Evolutionary conservation across 2,797 vertebrate species (phyloP).

Genomic region (Thamnophis elegans): DNA sequence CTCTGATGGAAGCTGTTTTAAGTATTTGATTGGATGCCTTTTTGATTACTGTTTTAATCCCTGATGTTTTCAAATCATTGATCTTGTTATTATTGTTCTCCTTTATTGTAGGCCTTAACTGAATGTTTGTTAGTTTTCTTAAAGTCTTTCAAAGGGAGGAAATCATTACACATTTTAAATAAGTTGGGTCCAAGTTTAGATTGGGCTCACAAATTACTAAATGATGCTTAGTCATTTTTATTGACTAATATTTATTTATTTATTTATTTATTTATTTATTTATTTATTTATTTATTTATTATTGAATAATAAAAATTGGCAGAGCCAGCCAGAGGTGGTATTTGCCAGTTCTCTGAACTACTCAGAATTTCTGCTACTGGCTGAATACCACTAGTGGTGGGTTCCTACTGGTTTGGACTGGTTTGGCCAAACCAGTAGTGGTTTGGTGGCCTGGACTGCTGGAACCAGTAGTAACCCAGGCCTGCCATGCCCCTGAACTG

Average conservation of each 20-base stretch:
- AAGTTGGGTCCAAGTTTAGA: not conserved
- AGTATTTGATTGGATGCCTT: not conserved
- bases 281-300: too few species aligned
- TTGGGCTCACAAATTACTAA: not conserved
- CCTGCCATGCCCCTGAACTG: too few species aligned
- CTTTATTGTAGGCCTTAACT: not conserved
- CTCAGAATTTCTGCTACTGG: too few species aligned
- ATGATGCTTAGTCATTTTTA: not conserved
- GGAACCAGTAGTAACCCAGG: too few species aligned
- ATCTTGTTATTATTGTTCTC: not conserved
- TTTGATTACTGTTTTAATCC: not conserved
- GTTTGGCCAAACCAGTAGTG: too few species aligned
- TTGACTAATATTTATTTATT: not conserved
- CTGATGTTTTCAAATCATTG: not conserved
- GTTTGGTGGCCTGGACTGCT: too few species aligned
- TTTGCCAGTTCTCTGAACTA: too few species aligned
- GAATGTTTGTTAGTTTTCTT: not conserved
- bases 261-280: too few species aligned
- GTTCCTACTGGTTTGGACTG: too few species aligned
- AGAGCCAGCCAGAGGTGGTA: too few species aligned
- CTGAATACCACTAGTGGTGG: too few species aligned
- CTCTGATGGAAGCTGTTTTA: not conserved
- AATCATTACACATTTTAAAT: not conserved
- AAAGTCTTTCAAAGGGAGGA: not conserved
- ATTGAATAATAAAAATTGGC: too few species aligned